Evolutionary conservation across 2,797 vertebrate species (phyloP), one percentile per base, ranked within the genome.

Genomic region (Rhinella marina): DNA sequence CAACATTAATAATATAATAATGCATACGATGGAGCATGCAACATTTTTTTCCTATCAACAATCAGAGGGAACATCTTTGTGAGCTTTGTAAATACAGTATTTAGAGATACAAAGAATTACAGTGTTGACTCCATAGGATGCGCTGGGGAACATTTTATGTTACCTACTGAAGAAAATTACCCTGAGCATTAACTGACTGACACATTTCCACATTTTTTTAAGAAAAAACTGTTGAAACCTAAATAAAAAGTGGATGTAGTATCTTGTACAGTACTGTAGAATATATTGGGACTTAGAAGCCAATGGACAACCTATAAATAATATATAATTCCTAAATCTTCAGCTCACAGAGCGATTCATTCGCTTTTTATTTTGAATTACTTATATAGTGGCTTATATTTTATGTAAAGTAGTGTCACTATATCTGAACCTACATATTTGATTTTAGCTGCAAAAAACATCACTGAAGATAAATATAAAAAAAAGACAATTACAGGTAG

Each of bases 401-500:
- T 64, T 64, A 64, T 64, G 10, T n/a, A 2, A 64, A 64, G 9
- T 64, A n/a, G 62, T 64, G n/a, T 14, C 25, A 68, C 27, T 5
- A 14, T 29, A 68, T 6, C n/a, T 68, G 7, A 56, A 16, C n/a
- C 16, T 52, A 2, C n/a, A 17, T 14, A 54, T 27, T 85, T 75
- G 25, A 75, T 76, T 76, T 85, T 76, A 23, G 27, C 54, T 57
- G 66, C 52, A 59, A 70, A 72, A 57, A 59, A 19, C 50, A 16
- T 76, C 14, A 75, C 54, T 9, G 70, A 62, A 8, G 73, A 77
- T 8, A 77, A 77, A 27, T 13, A 21, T 19, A 62, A 27, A 27
- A 78, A 23, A 54, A 78, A 78, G 59, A 78, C 48, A 56, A 19
- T 8, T 19, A 62, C 32, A 78, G 41, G 84, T 85, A 78, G 56